Evolutionary conservation across 2,888 invertebrate species (phyloP), one percentile per base, ranked within the genome.

Genomic region (Nycteola revayana): DNA sequence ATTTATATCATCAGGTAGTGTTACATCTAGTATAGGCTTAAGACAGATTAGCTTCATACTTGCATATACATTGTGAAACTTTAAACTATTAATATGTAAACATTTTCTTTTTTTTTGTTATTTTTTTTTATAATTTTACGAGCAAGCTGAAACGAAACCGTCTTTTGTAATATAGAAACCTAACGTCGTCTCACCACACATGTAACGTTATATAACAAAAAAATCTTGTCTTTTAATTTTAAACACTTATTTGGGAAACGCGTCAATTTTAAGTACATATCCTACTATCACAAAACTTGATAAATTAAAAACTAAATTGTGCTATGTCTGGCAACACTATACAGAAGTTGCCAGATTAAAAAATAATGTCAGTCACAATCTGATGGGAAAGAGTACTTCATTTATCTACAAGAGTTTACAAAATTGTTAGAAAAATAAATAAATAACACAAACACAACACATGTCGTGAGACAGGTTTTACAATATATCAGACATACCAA

Each of bases 161-260:
- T 73, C 70, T 71, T 70, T 67, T 36, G 55, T 41, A 35, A 32
- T 49, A 49, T 58, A 75, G 66, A 68, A n/a, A 69, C 77, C 83
- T 84, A 80, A 76, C 83, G 80, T 82, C 87, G 87, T 87, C 87
- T 88, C 88, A 87, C 88, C 86, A 87, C 88, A 87, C 87, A 87
- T 87, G 88, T 86, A 87, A 87, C 87, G 81, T 83, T 78, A 66
- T 67, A 53, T 52, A 60, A 63, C 56, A 55, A 39, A 60, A 65
- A 55, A 65, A 44, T 36, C 25, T 62, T 78, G 79, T 84, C 81
- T 82, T 84, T 81, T 38, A 45, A 39, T 51, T 43, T 42, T 51
- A 55, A 45, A 51, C 45, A 51, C 53, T 44, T 70, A 66, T 50
- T 50, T 49, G 38, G 45, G 43, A 52, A 60, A 55, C 72, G 66